Evolutionary conservation across 2,888 invertebrate species (phyloP), one percentile per base, ranked within the genome.

Genomic region (Gandaritis pyraliata): DNA sequence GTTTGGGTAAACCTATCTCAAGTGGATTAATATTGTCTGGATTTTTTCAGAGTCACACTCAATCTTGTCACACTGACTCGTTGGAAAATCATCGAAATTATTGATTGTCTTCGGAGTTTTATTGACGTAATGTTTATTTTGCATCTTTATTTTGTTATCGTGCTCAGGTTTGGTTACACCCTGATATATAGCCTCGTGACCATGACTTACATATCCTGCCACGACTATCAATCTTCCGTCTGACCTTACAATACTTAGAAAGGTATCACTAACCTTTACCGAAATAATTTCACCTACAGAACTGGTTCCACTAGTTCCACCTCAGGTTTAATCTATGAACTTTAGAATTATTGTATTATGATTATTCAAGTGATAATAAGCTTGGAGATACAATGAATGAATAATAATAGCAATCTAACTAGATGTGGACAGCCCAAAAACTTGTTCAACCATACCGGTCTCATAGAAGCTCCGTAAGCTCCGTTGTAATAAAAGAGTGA

Each of bases 191-290:
- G 66, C 58, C 64, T 59, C 58, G 65, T 66, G 69, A 50, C 74
- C 74, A 71, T 75, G 77, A 72, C 68, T 72, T 70, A 74, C 75
- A 79, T 77, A 72, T 71, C 72, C 64, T 56, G 63, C 69, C 66
- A 70, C 72, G 47, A 71, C 69, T 65, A 73, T 74, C 72, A 71
- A 74, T 76, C 68, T 69, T 69, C 39, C 67, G 69, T 66, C 66
- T 75, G 83, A 81, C 84, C 85, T 85, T 80, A 74, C 66, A 72
- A 64, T 72, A 75, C 77, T 83, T 84, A 82, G 86, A 85, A 85
- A 85, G 84, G 82, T 76, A 72, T 76, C 72, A 75, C 61, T 73
- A 78, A 77, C 83, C 83, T 83, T 83, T 79, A 74, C 73, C 69
- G 74, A 81, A 64, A 79, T 68, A 74, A 73, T 81, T 76, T 81